Percentiles rank a stretch among this genome's conserved stretches.
phyloP scores from a whole-genome alignment of 1,140 invertebrate species.

The Neelides sp. region DNA sequence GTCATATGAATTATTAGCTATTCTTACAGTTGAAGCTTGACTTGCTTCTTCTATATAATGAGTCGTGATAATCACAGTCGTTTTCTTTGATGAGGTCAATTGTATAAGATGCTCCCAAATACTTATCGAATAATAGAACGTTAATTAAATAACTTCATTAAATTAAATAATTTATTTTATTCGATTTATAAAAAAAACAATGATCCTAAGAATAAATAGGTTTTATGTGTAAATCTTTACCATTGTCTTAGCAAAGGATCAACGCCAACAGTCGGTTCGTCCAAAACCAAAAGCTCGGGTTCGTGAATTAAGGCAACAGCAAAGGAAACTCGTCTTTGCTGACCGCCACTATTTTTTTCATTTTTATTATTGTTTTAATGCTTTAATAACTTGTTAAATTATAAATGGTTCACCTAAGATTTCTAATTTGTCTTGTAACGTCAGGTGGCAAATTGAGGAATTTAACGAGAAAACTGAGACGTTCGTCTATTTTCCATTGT shows the following conservation, averaged over 20 bases:
- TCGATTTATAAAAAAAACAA: background rate
- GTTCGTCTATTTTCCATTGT: slow-evolving; percentile 53
- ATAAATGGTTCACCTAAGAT: slow-evolving; percentile 52
- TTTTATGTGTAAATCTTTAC: slow-evolving; percentile 5
- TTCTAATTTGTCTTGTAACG: slow-evolving; percentile 39
- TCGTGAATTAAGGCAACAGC: slow-evolving; percentile 42
- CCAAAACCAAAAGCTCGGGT: slow-evolving; percentile 42
- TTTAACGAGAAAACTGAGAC: slow-evolving; percentile 71
- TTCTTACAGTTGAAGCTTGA: slow-evolving; percentile 19
- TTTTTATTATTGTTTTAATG: background rate
- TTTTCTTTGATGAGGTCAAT: slow-evolving; percentile 11
- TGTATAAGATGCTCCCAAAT: slow-evolving; percentile 21
- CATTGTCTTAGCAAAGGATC: slow-evolving; percentile 39
- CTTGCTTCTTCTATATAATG: slow-evolving; percentile 27
- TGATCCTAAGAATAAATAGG: background rate
- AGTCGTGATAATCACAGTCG: slow-evolving; percentile 25
- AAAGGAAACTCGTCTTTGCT: slow-evolving; percentile 38
- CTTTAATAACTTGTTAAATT: too few species aligned
- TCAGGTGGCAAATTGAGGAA: slow-evolving; percentile 66
- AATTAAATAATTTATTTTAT: slow-evolving; percentile 23
- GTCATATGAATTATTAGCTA: background rate
- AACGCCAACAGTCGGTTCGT: slow-evolving; percentile 47
- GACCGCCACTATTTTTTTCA: slow-evolving; percentile 9
- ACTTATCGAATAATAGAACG: too few species aligned
- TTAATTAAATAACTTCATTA: too few species aligned